A percentile compares a stretch with the other conserved stretches of the same genome.
phyloP scores from a whole-genome alignment of 1,140 invertebrate species.

The Tachypleus tridentatus region DNA sequence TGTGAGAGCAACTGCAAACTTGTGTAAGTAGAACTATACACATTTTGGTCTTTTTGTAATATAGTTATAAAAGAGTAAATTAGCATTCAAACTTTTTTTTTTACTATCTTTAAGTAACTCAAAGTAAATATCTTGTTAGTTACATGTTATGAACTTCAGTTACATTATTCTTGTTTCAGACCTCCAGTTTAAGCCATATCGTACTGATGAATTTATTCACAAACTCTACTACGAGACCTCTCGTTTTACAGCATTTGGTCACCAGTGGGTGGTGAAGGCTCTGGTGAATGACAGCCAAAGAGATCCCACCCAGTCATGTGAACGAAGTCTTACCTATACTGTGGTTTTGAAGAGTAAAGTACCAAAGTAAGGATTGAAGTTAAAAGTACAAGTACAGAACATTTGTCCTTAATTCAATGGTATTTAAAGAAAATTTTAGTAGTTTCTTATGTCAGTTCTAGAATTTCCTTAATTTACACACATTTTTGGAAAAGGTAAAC shows the following conservation, averaged over 20 bases:
- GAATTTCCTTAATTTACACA: too few species aligned
- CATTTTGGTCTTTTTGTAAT: too few species aligned
- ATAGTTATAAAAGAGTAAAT: too few species aligned
- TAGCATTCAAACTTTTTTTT: too few species aligned
- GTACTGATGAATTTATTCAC: constrained; percentile 88
- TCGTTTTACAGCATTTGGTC: constrained; percentile 79
- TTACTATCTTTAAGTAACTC: too few species aligned
- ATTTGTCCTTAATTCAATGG: too few species aligned
- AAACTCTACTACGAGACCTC: constrained; percentile 89
- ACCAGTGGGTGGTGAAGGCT: constrained; percentile 90
- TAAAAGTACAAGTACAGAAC: too few species aligned
- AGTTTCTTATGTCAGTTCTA: too few species aligned
- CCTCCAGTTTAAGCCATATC: constrained; percentile 84
- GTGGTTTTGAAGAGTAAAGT: constrained; percentile 36
- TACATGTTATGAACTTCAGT: not conserved
- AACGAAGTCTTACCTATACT: constrained; percentile 77
- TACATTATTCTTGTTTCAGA: constrained; percentile 43
- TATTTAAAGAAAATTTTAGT: too few species aligned
- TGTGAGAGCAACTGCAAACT: too few species aligned
- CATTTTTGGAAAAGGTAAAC: too few species aligned
- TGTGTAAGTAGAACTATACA: too few species aligned
- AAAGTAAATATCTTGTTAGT: not conserved
- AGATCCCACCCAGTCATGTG: constrained; percentile 75
- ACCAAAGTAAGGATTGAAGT: constrained; percentile 9
- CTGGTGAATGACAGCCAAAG: constrained; percentile 79